Percentiles rank a stretch among this genome's conserved stretches.
These are phyloP conservation scores for Drosophila setosimentum DNA, from an alignment of 2,888 invertebrate genomes.

Conservation along the genomic window DNA sequence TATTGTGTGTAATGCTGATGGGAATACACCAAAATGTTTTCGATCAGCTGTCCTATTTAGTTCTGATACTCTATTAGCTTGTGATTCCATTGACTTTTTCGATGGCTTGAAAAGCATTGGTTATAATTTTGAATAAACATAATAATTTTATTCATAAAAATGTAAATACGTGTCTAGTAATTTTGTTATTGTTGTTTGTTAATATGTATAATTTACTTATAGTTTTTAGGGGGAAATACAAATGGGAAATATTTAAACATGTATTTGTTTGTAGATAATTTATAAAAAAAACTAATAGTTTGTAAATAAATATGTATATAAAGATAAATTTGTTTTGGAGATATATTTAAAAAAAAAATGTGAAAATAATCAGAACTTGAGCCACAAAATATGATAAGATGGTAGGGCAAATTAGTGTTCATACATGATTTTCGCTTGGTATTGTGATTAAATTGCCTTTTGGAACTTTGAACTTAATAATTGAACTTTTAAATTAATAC, in stretches of 20 bases:
- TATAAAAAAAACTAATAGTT: neutral
- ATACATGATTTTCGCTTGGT: neutral
- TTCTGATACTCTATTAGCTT: conserved; percentile 14
- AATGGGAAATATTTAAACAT: neutral
- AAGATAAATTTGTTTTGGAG: neutral
- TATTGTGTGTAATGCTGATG: conserved; percentile 55
- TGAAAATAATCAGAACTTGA: neutral
- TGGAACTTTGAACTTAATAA: neutral
- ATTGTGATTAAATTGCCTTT: neutral
- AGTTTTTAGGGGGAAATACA: neutral
- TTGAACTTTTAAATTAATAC: neutral
- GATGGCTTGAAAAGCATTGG: conserved; percentile 62
- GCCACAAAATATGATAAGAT: neutral
- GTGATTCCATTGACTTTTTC: conserved; percentile 58
- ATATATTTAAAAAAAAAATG: too few species aligned
- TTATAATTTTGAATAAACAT: conserved; percentile 49
- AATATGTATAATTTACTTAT: neutral
- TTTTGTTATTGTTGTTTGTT: neutral
- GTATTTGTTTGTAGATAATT: neutral
- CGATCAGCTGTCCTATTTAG: conserved; percentile 3
- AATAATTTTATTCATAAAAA: neutral
- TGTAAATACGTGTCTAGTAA: conserved; percentile 2
- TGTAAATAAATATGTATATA: neutral
- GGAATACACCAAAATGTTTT: conserved; percentile 11
- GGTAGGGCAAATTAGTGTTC: neutral